Conservation (phyloP, 37 sponge, comb jelly and placozoan species). For the Cliona cf. orientalis region DNA sequence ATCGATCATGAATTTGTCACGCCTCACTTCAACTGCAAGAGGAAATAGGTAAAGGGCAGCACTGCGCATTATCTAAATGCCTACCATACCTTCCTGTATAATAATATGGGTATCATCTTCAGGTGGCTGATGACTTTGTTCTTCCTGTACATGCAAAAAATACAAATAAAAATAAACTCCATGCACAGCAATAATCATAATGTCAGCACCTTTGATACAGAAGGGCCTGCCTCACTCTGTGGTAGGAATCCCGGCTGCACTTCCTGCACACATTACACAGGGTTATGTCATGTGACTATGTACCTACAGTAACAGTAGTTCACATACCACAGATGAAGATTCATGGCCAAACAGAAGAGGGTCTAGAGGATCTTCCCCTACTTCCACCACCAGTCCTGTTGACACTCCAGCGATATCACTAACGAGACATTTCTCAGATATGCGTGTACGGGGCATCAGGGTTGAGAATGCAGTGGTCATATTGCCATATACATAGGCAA, state of each 20-base stretch:
- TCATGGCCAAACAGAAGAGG: neutral
- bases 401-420: neutral
- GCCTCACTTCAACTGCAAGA: neutral
- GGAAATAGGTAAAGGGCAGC: no score
- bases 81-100: no score
- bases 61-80: no score
- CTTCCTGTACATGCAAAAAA: no score
- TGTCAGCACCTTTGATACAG: no score
- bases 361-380: neutral
- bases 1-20: slow-evolving; percentile 17
- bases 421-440: neutral
- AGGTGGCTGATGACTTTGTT: no score
- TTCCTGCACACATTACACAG: slow-evolving; percentile 4
- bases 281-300: neutral
- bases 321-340: neutral
- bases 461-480: neutral
- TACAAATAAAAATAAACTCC: no score
- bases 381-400: slow-evolving; percentile 6
- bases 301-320: neutral
- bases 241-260: no score
- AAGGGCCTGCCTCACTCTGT: no score
- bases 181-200: no score
- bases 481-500: slow-evolving; percentile 2
- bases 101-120: no score
- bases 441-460: neutral